A percentile compares a stretch with the other conserved stretches of the same genome.
Conservation (phyloP, 2,888 invertebrate species). For the Drosophila kokeensis region DNA sequence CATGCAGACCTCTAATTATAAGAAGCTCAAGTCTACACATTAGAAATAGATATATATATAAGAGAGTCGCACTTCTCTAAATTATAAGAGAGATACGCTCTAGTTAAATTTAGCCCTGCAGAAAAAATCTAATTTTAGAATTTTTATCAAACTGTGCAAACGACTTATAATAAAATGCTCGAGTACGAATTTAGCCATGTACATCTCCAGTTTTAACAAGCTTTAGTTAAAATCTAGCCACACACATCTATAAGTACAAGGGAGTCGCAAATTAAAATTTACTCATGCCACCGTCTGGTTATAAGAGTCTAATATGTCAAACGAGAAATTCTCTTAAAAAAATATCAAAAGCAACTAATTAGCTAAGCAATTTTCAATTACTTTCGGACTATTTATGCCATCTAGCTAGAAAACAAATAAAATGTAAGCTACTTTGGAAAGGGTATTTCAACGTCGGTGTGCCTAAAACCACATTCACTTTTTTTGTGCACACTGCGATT, state of each 20-base stretch:
- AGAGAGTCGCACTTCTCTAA: background rate
- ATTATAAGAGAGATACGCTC: background rate
- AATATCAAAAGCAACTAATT: background rate
- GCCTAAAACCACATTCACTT: background rate
- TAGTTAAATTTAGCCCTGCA: background rate
- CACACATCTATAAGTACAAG: background rate
- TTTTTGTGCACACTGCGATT: conserved; percentile 7
- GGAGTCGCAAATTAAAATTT: background rate
- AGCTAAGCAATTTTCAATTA: background rate
- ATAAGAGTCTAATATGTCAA: background rate
- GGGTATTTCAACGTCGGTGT: background rate
- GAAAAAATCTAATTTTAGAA: background rate
- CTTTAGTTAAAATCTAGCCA: background rate
- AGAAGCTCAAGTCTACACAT: too few relatives aligned
- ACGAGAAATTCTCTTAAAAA: background rate
- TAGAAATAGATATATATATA: too few relatives aligned
- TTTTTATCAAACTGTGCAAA: too few relatives aligned
- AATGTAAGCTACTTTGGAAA: background rate
- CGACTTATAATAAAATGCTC: too few relatives aligned
- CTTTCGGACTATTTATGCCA: background rate
- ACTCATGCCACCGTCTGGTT: background rate
- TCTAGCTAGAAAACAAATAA: background rate
- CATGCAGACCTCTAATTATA: background rate
- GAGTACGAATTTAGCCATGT: too few relatives aligned
- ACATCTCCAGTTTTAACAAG: background rate